Evolutionary conservation across 2,113 vertebrate species (phyloP).

Genomic region (Numida meleagris): DNA sequence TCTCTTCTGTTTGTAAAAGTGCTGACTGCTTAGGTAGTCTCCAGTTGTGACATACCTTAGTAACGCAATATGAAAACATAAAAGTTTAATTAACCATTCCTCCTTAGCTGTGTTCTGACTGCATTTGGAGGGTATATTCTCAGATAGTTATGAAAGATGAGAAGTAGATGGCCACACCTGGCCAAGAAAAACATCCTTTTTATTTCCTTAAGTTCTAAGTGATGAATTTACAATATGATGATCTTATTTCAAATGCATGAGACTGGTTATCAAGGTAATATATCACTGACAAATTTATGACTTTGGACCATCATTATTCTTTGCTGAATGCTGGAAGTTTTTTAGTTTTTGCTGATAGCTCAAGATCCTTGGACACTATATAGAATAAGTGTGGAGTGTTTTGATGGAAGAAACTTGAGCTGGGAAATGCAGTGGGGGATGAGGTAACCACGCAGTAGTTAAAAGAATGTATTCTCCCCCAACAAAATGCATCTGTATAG

Average conservation of each 20-base stretch:
- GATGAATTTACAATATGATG: background rate
- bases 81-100: background rate
- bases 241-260: background rate
- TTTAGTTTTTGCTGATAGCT: background rate
- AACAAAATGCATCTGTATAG: background rate
- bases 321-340: background rate
- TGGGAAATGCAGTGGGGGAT: background rate
- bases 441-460: rapidly evolving
- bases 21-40: background rate
- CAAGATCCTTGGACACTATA: background rate
- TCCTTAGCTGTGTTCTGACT: background rate
- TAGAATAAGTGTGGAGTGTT: background rate
- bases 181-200: background rate
- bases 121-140: background rate
- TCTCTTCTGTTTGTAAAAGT: background rate
- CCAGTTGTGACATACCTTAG: background rate
- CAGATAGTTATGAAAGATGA: background rate
- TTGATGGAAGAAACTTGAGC: background rate
- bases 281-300: background rate
- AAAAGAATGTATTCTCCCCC: background rate
- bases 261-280: background rate
- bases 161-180: background rate
- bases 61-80: background rate
- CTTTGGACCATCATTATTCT: background rate
- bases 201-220: background rate